These are phyloP conservation scores for Callyntrura sp. DNA, from an alignment of 2,888 invertebrate species.

Conservation along the genomic window DNA sequence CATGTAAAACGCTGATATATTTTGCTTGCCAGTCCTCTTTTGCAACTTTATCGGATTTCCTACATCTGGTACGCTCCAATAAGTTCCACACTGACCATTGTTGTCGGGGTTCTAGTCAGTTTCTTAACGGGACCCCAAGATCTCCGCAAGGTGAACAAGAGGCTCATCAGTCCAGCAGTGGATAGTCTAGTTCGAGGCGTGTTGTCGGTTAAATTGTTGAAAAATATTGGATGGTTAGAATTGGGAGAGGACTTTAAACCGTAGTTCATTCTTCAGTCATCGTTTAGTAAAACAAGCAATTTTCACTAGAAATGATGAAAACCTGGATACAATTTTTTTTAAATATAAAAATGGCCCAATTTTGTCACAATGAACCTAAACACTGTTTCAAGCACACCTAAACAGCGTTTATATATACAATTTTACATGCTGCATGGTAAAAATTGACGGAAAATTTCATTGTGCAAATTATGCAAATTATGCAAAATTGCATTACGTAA, in stretches of 20 bases:
- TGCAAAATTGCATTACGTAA: too few relatives aligned
- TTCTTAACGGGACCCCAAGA: slow-evolving; percentile 88
- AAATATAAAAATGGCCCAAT: too few relatives aligned
- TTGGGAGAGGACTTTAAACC: slow-evolving; percentile 67
- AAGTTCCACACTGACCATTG: slow-evolving; percentile 90
- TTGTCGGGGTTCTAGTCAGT: slow-evolving; percentile 89
- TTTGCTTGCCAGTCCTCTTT: slow-evolving; percentile 25
- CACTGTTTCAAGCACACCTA: too few relatives aligned
- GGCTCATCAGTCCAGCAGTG: slow-evolving; percentile 88
- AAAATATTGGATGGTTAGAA: slow-evolving; percentile 77
- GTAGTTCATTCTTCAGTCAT: too few relatives aligned
- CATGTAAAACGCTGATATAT: not conserved
- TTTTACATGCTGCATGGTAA: too few relatives aligned
- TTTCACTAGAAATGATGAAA: too few relatives aligned
- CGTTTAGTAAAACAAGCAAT: too few relatives aligned
- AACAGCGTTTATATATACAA: too few relatives aligned
- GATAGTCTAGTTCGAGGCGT: slow-evolving; percentile 69
- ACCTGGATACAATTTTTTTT: too few relatives aligned
- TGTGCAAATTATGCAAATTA: too few relatives aligned
- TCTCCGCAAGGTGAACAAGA: slow-evolving; percentile 88
- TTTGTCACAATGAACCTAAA: too few relatives aligned
- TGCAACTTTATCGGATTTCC: slow-evolving; percentile 90
- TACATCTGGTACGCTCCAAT: slow-evolving; percentile 96
- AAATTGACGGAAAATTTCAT: too few relatives aligned
- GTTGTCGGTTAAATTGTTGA: slow-evolving; percentile 58